Base-by-base conservation (phyloP, 2,113 vertebrate species). In the Phaethon lepturus region DNA sequence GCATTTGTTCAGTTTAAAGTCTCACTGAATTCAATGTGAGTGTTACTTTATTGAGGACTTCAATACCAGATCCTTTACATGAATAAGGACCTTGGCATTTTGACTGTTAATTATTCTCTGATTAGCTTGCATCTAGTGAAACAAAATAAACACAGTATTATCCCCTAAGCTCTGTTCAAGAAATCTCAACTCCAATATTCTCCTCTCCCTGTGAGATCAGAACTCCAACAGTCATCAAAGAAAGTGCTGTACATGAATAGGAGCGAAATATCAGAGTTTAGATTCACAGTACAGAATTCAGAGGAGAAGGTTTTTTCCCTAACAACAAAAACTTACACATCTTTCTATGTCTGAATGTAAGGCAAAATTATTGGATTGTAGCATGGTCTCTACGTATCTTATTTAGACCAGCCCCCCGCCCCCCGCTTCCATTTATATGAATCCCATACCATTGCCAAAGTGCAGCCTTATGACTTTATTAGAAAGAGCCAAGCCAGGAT, bases 181-280 rank as follows among this genome's bases (percentile, higher is more conserved):
- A 92, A 96, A 91, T 78, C 75, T 95, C 91, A 88, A 77, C 75
- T 97, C 90, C 69, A 95, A 95, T 90, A 93, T 93, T 93, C 91
- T 92, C 67, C 22, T 95, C 96, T 97, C 93, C 67, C 78, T 86
- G 69, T 95, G 94, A 97, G 91, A 96, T 76, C 86, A 87, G 93
- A 95, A 95, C 91, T 96, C 96, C 96, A 91, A 91, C 81, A 90
- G 95, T 93, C 96, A 96, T 97, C 97, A 97, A 97, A 97, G 96
- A 74, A 85, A 96, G 83, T 85, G 19, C 55, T 74, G 86, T 4
- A 74, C 78, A 94, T 53, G 89, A 92, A 94, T 38, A 90, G 84
- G 44, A 95, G 50, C 64, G 91, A 81, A 95, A 93, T 95, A 95
- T 69, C 80, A 88, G 83, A 94, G 76, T 96, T 95, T 93, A 95